A percentile compares a stretch with the other conserved stretches of the same genome.
These are phyloP conservation scores for Anabas testudineus DNA, from an alignment of 2,797 vertebrate genomes.

Conservation along the genomic window DNA sequence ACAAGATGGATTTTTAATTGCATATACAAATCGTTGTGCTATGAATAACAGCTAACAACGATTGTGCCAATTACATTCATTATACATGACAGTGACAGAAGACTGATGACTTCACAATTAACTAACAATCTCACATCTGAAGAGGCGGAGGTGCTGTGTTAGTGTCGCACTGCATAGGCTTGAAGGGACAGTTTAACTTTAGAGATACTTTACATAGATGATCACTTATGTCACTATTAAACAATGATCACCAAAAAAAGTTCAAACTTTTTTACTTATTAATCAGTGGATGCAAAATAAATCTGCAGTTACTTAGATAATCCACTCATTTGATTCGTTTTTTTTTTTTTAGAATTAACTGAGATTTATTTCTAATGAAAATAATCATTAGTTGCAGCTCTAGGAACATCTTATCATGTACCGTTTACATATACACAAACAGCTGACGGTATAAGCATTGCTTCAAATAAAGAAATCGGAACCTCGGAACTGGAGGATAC, in stretches of 20 bases:
- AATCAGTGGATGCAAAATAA: too few relatives aligned
- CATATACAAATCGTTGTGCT: constrained; percentile 17
- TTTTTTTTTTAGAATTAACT: too few relatives aligned
- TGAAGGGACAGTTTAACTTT: neutral
- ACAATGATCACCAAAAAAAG: neutral
- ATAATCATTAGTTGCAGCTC: too few relatives aligned
- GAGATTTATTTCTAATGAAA: too few relatives aligned
- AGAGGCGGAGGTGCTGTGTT: constrained; percentile 2
- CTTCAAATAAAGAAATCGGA: too few relatives aligned
- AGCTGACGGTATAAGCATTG: too few relatives aligned
- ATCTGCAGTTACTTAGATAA: too few relatives aligned
- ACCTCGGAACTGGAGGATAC: too few relatives aligned
- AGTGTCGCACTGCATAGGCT: constrained; percentile 12
- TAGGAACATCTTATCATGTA: too few relatives aligned
- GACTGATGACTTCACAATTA: constrained; percentile 40
- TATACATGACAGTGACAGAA: constrained; percentile 40
- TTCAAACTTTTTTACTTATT: too few relatives aligned
- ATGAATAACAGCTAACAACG: constrained; percentile 40
- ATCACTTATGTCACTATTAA: neutral
- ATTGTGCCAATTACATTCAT: constrained; percentile 62
- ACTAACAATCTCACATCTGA: constrained; percentile 36
- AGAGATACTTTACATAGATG: neutral
- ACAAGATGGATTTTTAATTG: constrained; percentile 35
- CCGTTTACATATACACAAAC: too few relatives aligned
- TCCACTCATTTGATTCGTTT: too few relatives aligned